Evolutionary conservation across 2,797 vertebrate genomes (phyloP).

Genomic region (Pseudocheirus occidentalis): DNA sequence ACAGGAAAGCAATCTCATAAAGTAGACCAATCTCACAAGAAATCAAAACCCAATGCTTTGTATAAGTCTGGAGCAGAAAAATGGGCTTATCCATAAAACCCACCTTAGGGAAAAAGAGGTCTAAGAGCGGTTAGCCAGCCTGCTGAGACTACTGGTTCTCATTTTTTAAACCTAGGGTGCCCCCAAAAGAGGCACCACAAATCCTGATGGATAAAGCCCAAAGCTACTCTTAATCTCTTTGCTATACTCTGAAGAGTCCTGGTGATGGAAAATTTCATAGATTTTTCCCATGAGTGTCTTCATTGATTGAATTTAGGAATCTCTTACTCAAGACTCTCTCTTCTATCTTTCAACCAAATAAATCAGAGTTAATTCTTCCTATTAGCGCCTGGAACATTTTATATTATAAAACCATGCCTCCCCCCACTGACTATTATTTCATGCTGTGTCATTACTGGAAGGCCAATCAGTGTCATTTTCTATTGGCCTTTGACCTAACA

Average conservation of each 20-base stretch:
- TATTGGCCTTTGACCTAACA: neutral
- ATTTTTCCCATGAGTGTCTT: neutral
- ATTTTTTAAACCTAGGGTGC: neutral
- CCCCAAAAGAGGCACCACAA: neutral
- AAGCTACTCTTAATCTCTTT: neutral
- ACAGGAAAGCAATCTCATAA: neutral
- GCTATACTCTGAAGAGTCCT: neutral
- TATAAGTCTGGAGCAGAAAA: slow-evolving; percentile 20
- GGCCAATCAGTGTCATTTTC: accelerated
- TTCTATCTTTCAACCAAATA: neutral
- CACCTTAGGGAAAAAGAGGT: slow-evolving; percentile 24
- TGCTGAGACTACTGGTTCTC: neutral
- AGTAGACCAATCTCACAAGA: slow-evolving; percentile 16
- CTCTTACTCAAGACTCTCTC: neutral
- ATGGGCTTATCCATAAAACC: slow-evolving; percentile 48
- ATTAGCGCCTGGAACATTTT: neutral
- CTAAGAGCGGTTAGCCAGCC: neutral
- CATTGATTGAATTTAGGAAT: slow-evolving; percentile 4
- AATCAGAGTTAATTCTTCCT: neutral
- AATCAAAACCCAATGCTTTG: slow-evolving; percentile 26
- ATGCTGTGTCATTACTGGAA: neutral
- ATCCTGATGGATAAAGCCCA: neutral
- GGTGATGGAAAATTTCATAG: neutral
- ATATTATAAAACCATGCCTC: neutral
- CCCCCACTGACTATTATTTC: neutral